Percentiles rank a stretch among this genome's conserved stretches.
Conservation (phyloP, 37 sponge, comb jelly and placozoan species). For the Amphimedon queenslandica region DNA sequence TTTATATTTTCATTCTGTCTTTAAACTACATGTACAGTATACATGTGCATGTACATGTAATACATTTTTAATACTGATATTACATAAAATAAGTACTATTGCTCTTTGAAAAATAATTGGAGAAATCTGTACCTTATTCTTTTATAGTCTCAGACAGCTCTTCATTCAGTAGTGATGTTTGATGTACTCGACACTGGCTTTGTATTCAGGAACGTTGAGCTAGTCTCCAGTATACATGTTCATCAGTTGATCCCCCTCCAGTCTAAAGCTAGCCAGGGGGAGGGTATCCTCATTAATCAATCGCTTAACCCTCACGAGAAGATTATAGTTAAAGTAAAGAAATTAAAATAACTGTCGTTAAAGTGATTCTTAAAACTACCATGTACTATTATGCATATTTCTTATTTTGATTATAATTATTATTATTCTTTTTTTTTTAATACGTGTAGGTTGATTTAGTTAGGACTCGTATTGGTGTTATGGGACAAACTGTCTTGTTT, state of each 20-base stretch:
- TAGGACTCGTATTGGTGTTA: constrained; percentile 44
- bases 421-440: neutral
- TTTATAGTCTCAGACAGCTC: neutral
- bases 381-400: no score
- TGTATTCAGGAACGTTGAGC: constrained; percentile 6
- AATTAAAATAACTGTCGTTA: neutral
- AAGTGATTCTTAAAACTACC: no score
- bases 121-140: neutral
- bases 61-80: neutral
- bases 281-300: constrained; percentile 15
- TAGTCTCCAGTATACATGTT: constrained; percentile 1
- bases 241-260: neutral
- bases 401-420: no score
- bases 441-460: constrained; percentile 34
- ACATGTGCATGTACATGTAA: constrained; percentile 1
- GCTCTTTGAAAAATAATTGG: no score
- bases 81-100: neutral
- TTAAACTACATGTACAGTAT: no score
- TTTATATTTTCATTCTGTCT: no score
- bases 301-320: constrained; percentile 27
- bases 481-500: constrained; percentile 60
- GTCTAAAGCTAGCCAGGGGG: constrained; percentile 2
- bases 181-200: constrained; percentile 47
- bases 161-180: constrained; percentile 52
- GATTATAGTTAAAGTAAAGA: constrained; percentile 23